Base-by-base conservation (phyloP, 2,797 vertebrate genomes). In the Parambassis ranga region DNA sequence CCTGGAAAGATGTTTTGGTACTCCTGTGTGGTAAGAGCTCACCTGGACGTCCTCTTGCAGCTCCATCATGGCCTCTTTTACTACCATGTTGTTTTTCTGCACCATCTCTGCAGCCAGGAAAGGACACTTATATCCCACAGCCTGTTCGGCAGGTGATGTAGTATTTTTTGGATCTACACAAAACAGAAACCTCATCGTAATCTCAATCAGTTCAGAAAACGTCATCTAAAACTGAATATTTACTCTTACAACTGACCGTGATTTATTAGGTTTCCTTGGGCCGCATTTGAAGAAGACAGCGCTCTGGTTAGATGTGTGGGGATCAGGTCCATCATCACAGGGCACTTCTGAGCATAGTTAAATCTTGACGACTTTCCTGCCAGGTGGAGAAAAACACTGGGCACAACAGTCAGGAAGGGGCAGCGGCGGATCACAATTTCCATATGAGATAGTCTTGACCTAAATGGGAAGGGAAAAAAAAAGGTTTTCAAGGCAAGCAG, bases 51-150 rank as follows among this genome's bases (percentile, higher is more conserved):
- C 95, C 73, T 98, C 95, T 52, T 96, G 94, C 18, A 96, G 92
- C 16, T 93, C 95, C 3, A 92, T 81, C 57, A 95, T 92, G 87
- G 93, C 96, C 85, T 94, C 89, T 36, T 90, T 85, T 52, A 97
- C 93, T 18, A 97, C 93, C 0, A 59, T 89, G 79, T 92, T 94
- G 65, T 87, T 92, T n/a, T 85, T 87, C 75, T 95, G 93, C 46
- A 77, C 92, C 93, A 98, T 94, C 79, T 97, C 94, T 14, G 93
- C 93, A 1, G 95, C 94, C 82, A 98, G 89, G 75, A 98, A 98
- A 0, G 96, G 96, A 72, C 96, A 98, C 27, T 93, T 96, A 46
- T 93, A 95, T 3, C 91, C 86, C 0, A 81, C 61, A 1, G 72
- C 58, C 64, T 92, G 94, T 59, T 75, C 84, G 4, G 67, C 43